phyloP scores from a whole-genome alignment of 2,797 vertebrate genomes.

The Luscinia luscinia region DNA sequence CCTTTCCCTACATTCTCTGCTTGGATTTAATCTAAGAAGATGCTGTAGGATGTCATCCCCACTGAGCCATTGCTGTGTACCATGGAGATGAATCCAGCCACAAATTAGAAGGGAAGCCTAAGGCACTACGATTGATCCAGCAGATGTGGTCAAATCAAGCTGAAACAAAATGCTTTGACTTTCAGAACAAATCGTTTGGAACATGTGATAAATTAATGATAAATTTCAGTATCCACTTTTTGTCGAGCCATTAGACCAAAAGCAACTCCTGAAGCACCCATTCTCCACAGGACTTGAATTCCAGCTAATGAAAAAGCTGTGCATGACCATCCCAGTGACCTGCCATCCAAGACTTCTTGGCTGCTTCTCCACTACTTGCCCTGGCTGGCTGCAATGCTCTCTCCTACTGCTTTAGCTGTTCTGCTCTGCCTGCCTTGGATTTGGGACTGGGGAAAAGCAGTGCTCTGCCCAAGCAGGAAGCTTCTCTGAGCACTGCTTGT shows the following conservation, averaged over 20 bases:
- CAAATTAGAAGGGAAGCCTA: neutral
- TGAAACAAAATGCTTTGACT: neutral
- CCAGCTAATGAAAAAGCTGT: neutral
- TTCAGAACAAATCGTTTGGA: neutral
- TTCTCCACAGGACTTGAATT: neutral
- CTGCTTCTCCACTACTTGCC: neutral
- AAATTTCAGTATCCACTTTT: neutral
- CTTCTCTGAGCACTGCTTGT: neutral
- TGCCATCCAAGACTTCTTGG: neutral
- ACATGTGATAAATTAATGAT: neutral
- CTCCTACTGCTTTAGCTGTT: neutral
- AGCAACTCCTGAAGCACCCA: neutral
- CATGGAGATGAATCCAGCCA: neutral
- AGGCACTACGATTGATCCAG: neutral
- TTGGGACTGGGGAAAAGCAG: neutral
- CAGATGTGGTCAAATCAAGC: neutral
- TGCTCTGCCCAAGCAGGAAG: neutral
- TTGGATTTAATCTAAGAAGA: neutral
- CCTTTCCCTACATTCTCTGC: neutral
- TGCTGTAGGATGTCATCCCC: neutral
- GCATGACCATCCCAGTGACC: neutral
- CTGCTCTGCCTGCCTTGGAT: neutral
- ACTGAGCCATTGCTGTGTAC: neutral
- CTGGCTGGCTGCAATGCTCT: neutral
- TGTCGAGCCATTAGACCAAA: neutral